Conservation (phyloP, 2,888 invertebrate genomes). For the Pharmacophagus antenor region DNA sequence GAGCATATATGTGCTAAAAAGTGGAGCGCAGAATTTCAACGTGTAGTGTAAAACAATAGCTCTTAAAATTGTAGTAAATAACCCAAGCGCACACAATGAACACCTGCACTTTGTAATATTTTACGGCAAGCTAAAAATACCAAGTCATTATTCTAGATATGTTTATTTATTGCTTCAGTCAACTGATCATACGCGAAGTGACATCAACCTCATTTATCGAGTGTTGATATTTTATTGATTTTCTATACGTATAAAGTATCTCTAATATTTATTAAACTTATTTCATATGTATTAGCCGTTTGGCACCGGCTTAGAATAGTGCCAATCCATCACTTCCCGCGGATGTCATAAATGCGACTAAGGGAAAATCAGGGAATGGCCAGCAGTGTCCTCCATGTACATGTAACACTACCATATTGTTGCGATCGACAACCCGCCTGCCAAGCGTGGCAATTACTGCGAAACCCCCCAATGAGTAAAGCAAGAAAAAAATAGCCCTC, state of each 20-base stretch:
- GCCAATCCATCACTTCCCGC: no score
- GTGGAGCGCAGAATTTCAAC: constrained; percentile 12
- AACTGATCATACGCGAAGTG: constrained; percentile 42
- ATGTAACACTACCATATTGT: no score
- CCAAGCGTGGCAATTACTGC: no score
- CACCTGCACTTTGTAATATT: constrained; percentile 32
- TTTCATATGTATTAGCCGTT: neutral
- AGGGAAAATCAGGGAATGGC: no score
- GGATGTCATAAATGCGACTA: no score
- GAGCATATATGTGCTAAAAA: constrained; percentile 14
- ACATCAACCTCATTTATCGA: constrained; percentile 25
- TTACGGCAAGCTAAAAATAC: constrained; percentile 36
- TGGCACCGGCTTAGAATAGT: no score
- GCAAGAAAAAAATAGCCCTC: no score
- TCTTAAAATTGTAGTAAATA: constrained; percentile 24
- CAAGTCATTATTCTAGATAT: constrained; percentile 33
- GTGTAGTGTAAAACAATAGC: constrained; percentile 20
- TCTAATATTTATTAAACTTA: neutral
- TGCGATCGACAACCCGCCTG: no score
- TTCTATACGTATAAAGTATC: no score
- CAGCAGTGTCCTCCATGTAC: no score
- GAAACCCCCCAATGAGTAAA: no score
- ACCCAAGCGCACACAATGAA: constrained; percentile 23
- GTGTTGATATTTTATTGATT: neutral
- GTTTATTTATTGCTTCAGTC: constrained; percentile 43